A percentile compares a stretch with the other conserved stretches of the same genome.
Conservation (phyloP, 1,140 invertebrate genomes). For the roundworm (Caenorhabditis elegans) region WBcel235 BX284605.5:11431001-11431500, state of each 20-base stretch:
- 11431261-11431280: neutral
- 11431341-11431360: neutral
- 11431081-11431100: neutral
- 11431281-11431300: neutral
- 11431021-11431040: neutral
- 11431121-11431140: neutral
- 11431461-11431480: too few species aligned
- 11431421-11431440: neutral
- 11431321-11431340: neutral
- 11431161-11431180: conserved; percentile 18
- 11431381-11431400: conserved; percentile 1
- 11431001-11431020: neutral
- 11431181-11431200: conserved; percentile 30
- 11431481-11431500: too few species aligned
- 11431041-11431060: neutral
- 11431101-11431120: neutral
- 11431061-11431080: neutral
- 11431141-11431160: neutral
- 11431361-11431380: conserved; percentile 11
- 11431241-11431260: neutral
- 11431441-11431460: neutral
- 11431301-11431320: neutral
- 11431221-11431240: neutral
- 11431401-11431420: neutral
- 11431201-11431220: neutral